These are phyloP conservation scores for Drosophila barbarae DNA, from an alignment of 2,888 invertebrate species.

Conservation along the genomic window DNA sequence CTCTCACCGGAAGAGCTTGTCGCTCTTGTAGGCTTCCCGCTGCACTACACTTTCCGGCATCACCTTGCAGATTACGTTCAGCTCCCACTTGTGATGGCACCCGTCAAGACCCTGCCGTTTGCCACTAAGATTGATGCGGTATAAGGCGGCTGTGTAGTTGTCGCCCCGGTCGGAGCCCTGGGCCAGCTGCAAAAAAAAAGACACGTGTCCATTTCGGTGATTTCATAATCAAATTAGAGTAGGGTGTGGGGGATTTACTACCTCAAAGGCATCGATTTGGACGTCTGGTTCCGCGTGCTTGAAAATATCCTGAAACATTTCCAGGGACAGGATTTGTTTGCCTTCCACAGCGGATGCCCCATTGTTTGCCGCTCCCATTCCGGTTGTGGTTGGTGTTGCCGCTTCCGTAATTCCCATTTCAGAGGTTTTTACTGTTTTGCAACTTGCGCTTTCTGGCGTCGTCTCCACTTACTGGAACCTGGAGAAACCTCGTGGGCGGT, in stretches of 20 bases:
- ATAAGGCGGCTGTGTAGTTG: slow-evolving; percentile 87
- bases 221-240: slow-evolving; percentile 4
- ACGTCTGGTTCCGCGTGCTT: slow-evolving; percentile 82
- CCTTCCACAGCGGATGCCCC: slow-evolving; percentile 30
- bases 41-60: slow-evolving; percentile 84
- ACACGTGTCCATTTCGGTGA: background rate
- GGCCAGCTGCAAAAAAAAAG: slow-evolving; percentile 80
- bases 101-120: slow-evolving; percentile 66
- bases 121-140: slow-evolving; percentile 84
- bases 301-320: slow-evolving; percentile 82
- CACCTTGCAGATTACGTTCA: slow-evolving; percentile 86
- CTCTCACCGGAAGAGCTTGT: slow-evolving; percentile 83
- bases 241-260: slow-evolving; percentile 49
- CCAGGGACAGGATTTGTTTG: slow-evolving; percentile 80
- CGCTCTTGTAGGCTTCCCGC: slow-evolving; percentile 86
- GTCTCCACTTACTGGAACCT: background rate
- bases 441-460: slow-evolving; percentile 1
- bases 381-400: slow-evolving; percentile 43
- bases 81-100: slow-evolving; percentile 82
- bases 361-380: slow-evolving; percentile 52
- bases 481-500: background rate
- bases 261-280: slow-evolving; percentile 82
- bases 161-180: slow-evolving; percentile 87
- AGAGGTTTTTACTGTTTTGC: slow-evolving; percentile 1
- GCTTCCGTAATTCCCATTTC: slow-evolving; percentile 75